phyloP scores from a whole-genome alignment of 37 sponge, comb jelly and placozoan genomes.

The Geodia barretti region DNA sequence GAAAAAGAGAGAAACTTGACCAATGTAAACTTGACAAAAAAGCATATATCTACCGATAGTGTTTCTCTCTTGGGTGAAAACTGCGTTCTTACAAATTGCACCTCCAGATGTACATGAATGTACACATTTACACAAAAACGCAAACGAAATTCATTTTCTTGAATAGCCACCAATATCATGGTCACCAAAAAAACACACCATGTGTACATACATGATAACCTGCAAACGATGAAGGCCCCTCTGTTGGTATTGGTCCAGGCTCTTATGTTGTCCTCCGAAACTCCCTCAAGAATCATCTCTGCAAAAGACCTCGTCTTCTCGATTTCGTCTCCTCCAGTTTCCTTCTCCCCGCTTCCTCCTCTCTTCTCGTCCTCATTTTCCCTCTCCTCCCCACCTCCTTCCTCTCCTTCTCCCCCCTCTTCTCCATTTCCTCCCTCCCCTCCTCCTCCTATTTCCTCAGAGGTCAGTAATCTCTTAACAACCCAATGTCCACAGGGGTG shows the following conservation, averaged over 20 bases:
- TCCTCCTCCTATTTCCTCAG: conserved; percentile 30
- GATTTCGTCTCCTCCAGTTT: not conserved
- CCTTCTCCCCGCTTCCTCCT: not conserved
- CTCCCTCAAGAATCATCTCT: conserved; percentile 27
- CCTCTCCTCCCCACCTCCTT: too few species aligned
- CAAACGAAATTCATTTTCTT: too few species aligned
- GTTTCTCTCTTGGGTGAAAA: conserved; percentile 1
- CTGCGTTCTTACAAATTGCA: not conserved
- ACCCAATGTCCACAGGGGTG: conserved; percentile 72
- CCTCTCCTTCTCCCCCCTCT: too few species aligned
- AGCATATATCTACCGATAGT: conserved; percentile 6
- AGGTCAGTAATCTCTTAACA: conserved; percentile 35
- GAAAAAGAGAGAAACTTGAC: too few species aligned
- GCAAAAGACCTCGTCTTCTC: conserved; percentile 11
- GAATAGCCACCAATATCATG: too few species aligned
- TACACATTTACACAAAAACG: too few species aligned
- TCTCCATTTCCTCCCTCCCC: too few species aligned
- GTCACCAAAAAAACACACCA: too few species aligned
- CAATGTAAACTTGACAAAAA: too few species aligned
- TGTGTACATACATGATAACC: too few species aligned
- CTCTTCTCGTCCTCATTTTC: too few species aligned
- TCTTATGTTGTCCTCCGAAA: conserved; percentile 24
- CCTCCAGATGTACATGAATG: not conserved
- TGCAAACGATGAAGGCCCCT: conserved; percentile 65
- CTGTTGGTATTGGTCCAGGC: conserved; percentile 68